A percentile compares a stretch with the other conserved stretches of the same genome.
phyloP scores from a whole-genome alignment of 2,113 vertebrate species.

The Corynorhinus townsendii region DNA sequence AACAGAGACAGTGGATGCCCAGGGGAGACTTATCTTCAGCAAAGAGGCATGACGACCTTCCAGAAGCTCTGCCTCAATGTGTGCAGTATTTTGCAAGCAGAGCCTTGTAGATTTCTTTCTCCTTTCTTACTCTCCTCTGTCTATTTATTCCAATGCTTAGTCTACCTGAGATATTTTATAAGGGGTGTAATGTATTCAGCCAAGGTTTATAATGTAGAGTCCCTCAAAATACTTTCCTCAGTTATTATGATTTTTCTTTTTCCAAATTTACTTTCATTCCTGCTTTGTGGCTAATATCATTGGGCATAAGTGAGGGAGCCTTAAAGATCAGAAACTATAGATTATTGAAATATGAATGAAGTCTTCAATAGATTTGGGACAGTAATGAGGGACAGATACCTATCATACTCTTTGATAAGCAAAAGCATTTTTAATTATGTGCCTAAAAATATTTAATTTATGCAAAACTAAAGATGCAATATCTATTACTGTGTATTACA shows the following conservation, averaged over 20 bases:
- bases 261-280: constrained; percentile 20
- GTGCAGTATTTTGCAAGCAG: constrained; percentile 23
- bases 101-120: constrained; percentile 40
- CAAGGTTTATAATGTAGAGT: constrained; percentile 29
- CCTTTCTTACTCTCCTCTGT: not conserved
- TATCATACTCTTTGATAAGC: too few species aligned
- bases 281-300: constrained; percentile 54
- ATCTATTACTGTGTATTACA: too few species aligned
- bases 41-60: constrained; percentile 57
- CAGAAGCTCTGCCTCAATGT: constrained; percentile 51
- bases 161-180: constrained; percentile 43
- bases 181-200: not conserved
- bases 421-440: too few species aligned
- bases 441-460: too few species aligned
- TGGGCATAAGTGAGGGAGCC: constrained; percentile 12
- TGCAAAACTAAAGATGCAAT: too few species aligned
- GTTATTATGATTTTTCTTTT: constrained; percentile 9
- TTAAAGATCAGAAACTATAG: too few species aligned
- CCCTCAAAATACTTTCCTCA: constrained; percentile 31
- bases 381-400: too few species aligned
- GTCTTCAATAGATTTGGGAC: too few species aligned
- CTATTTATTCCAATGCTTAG: constrained; percentile 23
- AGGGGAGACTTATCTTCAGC: constrained; percentile 34
- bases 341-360: too few species aligned
- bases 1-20: constrained; percentile 44